Evolutionary conservation across 2,888 invertebrate genomes (phyloP), one percentile per base, ranked within the genome.

Genomic region (Drosophila percnosoma): DNA sequence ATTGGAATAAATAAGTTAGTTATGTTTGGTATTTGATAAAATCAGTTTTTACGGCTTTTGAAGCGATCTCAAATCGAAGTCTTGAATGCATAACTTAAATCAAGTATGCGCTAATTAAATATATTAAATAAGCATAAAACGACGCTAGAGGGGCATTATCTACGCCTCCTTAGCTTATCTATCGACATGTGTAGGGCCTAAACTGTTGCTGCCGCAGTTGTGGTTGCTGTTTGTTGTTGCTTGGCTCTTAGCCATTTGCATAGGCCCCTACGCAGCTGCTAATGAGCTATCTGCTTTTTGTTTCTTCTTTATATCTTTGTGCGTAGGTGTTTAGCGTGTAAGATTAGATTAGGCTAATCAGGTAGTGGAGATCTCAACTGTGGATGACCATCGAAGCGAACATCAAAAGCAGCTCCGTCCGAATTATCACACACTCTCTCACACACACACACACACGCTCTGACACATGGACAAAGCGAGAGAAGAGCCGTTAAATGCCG

Each of bases 121-220:
- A 78, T 78, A 87, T 87, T 87, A 89, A 87, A 87, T 85, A 75
- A 81, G 73, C 86, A 87, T 86, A 80, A 85, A 89, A 75, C 69
- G 64, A 72, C 38, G 59, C 53, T 75, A 75, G 71, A 45, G 53
- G 69, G 73, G 60, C 78, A 87, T 89, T 87, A 85, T 85, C 81
- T 83, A 87, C 86, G 89, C 88, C 86, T 89, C 81, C 86, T 87
- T 87, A 87, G 90, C 89, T 89, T 87, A 87, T 87, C 86, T 70
- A 62, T 69, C 64, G 51, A 85, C 77, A 82, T 73, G 68, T 78
- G 80, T 74, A 66, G 68, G 64, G 36, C 49, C 33, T 59, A 70
- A 82, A 73, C 71, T 68, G 68, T 65, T 55, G 57, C 34, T 59
- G 45, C 34, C 18, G 7, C 36, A 15, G 8, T 18, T 48, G 48